Conservation (phyloP, 2,797 vertebrate species). For the Neoniphon sammara region DNA sequence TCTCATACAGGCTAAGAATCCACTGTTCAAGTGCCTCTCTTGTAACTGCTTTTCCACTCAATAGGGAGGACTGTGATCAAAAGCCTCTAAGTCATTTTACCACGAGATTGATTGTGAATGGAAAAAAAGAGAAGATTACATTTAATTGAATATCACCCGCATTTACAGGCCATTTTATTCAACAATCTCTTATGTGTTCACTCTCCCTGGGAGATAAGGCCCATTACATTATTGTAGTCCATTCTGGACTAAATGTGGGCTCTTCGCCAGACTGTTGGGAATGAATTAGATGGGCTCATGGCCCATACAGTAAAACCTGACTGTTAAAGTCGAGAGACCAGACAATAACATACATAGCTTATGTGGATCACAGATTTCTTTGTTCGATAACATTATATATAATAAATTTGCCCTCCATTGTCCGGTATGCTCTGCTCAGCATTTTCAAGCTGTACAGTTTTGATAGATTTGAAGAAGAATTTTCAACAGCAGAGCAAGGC, state of each 20-base stretch:
- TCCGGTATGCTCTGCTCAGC: conserved; percentile 14
- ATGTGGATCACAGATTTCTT: conserved; percentile 54
- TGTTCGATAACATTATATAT: conserved; percentile 28
- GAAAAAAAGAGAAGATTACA: conserved; percentile 70
- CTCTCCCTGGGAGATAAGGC: conserved; percentile 76
- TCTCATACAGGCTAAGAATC: conserved; percentile 11
- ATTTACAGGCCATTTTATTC: conserved; percentile 79
- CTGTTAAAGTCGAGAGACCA: conserved; percentile 71
- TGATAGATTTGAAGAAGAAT: not conserved
- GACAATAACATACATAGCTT: conserved; percentile 56
- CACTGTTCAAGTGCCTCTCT: conserved; percentile 46
- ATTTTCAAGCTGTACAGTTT: conserved; percentile 7
- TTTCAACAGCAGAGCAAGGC: conserved; percentile 2
- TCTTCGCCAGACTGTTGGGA: conserved; percentile 71
- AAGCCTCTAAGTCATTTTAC: conserved; percentile 76
- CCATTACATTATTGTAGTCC: conserved; percentile 81
- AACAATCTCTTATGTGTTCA: conserved; percentile 68
- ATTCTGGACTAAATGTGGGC: conserved; percentile 75
- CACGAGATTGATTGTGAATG: conserved; percentile 66
- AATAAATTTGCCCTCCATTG: conserved; percentile 26
- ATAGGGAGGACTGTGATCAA: conserved; percentile 63
- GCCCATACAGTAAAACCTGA: conserved; percentile 69
- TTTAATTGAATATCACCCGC: conserved; percentile 78
- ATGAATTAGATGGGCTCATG: conserved; percentile 79
- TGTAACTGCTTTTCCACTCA: conserved; percentile 52